Conservation (phyloP, 1,140 invertebrate genomes). For the Drosophila albomicans region DNA sequence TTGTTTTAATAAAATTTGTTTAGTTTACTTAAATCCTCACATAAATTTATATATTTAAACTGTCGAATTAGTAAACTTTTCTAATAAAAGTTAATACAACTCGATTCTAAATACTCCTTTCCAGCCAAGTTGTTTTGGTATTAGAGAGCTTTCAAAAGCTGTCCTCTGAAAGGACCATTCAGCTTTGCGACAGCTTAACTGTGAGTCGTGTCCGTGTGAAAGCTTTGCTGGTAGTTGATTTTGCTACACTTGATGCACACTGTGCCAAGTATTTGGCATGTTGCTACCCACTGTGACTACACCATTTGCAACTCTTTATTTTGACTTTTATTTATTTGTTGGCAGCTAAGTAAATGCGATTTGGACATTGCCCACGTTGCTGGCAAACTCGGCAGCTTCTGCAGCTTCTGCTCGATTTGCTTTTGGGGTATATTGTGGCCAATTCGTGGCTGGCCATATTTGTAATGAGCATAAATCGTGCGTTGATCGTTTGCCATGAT, state of each 20-base stretch:
- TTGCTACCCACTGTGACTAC: slow-evolving; percentile 46
- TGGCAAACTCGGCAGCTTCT: slow-evolving; percentile 15
- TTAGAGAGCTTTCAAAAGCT: slow-evolving; percentile 11
- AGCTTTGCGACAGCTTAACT: too few species aligned
- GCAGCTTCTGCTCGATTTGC: slow-evolving; percentile 45
- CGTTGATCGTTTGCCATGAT: slow-evolving; percentile 83
- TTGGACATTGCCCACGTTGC: slow-evolving; percentile 65
- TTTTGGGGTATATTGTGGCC: slow-evolving; percentile 34
- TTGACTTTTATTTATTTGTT: slow-evolving; percentile 83
- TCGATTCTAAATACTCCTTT: not conserved
- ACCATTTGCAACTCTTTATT: slow-evolving; percentile 83
- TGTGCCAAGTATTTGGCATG: slow-evolving; percentile 2
- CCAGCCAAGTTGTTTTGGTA: not conserved
- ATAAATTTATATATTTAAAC: too few species aligned
- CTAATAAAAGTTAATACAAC: too few species aligned
- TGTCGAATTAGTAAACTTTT: too few species aligned
- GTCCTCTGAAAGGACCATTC: too few species aligned
- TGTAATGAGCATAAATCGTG: slow-evolving; percentile 83
- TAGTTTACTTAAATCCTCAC: too few species aligned
- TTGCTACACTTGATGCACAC: not conserved
- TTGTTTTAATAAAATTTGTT: too few species aligned
- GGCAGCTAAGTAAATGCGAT: slow-evolving; percentile 80
- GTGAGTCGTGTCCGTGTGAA: not conserved
- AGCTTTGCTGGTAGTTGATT: not conserved
- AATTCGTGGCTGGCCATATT: slow-evolving; percentile 81